Evolutionary conservation across 1,140 invertebrate species (phyloP).

Genomic region (Matsumurasca onukii): DNA sequence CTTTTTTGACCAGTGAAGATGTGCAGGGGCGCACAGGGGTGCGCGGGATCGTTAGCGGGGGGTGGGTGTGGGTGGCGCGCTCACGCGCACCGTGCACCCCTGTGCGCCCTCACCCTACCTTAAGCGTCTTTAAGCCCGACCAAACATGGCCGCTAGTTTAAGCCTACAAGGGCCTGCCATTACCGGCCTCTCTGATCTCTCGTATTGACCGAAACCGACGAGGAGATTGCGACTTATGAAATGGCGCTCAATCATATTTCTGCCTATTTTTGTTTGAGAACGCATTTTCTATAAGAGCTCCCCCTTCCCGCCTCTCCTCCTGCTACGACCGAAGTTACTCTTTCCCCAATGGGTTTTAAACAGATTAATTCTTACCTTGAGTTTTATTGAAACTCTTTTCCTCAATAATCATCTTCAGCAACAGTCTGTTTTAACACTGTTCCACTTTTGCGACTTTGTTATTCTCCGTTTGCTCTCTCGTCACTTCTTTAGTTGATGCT

Average conservation of each 20-base stretch:
- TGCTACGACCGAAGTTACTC: too few species aligned
- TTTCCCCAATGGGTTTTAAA: too few species aligned
- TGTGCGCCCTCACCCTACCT: conserved; percentile 3
- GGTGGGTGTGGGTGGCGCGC: neutral
- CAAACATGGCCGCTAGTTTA: conserved; percentile 30
- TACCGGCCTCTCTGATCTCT: neutral
- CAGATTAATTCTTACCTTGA: too few species aligned
- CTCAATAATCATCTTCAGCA: too few species aligned
- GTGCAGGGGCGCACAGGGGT: conserved; percentile 14
- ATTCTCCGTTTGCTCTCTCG: too few species aligned
- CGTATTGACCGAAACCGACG: neutral
- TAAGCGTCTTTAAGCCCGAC: conserved; percentile 21
- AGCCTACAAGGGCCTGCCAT: conserved; percentile 27
- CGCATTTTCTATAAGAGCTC: too few species aligned
- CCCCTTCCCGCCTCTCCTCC: too few species aligned
- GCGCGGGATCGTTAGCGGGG: neutral
- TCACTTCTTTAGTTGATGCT: too few species aligned
- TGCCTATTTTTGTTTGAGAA: conserved; percentile 19
- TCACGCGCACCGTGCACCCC: conserved; percentile 9
- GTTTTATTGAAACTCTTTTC: too few species aligned
- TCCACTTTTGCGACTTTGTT: too few species aligned
- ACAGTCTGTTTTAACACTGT: too few species aligned
- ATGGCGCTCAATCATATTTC: conserved; percentile 20
- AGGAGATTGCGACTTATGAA: conserved; percentile 19
- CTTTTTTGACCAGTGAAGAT: conserved; percentile 26